Conservation (phyloP, 2,113 vertebrate genomes). For the Pedetes capensis region DNA sequence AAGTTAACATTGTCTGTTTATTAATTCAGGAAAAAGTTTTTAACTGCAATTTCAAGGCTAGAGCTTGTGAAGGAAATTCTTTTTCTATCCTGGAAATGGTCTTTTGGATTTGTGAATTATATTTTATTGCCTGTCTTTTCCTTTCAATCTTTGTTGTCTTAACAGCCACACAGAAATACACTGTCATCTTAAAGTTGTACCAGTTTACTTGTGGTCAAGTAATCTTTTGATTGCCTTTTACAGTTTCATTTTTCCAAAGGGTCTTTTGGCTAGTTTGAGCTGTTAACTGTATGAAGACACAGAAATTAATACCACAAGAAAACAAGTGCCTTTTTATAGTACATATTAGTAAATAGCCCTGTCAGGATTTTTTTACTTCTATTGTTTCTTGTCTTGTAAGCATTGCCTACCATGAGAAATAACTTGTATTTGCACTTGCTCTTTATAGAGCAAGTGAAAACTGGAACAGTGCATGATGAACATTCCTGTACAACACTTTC, state of each 20-base stretch:
- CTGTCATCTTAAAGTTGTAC: constrained; percentile 56
- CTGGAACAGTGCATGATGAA: constrained; percentile 2
- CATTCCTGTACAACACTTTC: neutral
- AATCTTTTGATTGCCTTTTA: constrained; percentile 44
- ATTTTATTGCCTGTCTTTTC: constrained; percentile 62
- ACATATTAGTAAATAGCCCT: neutral
- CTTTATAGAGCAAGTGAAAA: constrained; percentile 16
- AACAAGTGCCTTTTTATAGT: neutral
- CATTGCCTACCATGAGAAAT: constrained; percentile 3
- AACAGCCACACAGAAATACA: constrained; percentile 37
- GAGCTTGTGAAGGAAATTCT: constrained; percentile 24
- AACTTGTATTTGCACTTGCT: neutral
- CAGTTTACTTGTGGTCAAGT: constrained; percentile 41
- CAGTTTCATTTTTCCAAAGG: constrained; percentile 62
- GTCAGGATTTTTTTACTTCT: constrained; percentile 1
- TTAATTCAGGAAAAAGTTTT: constrained; percentile 47
- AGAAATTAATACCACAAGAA: constrained; percentile 49
- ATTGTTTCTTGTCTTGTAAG: constrained; percentile 39
- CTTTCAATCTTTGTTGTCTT: constrained; percentile 62
- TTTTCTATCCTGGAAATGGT: constrained; percentile 41
- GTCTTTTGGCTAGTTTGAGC: constrained; percentile 40
- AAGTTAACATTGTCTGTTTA: constrained; percentile 42
- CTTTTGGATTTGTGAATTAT: constrained; percentile 63
- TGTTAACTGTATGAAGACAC: constrained; percentile 58
- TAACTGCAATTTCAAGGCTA: constrained; percentile 41